These are phyloP conservation scores for Menidia menidia DNA, from an alignment of 2,797 vertebrate genomes.

Conservation along the genomic window DNA sequence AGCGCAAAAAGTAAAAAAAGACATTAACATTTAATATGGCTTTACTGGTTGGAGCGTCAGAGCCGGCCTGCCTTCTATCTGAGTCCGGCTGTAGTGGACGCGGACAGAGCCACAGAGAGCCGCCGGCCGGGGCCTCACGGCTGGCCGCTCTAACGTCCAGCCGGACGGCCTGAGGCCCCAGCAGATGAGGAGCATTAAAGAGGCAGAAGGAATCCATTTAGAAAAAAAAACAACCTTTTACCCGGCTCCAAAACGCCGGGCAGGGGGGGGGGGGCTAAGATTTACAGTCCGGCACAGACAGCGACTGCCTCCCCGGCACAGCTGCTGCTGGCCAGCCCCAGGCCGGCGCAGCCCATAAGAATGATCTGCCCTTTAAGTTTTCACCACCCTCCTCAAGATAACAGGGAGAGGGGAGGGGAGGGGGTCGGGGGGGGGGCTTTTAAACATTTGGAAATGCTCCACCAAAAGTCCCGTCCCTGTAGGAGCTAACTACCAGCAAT, in stretches of 20 bases:
- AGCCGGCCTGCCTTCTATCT: slow-evolving; percentile 23
- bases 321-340: slow-evolving; percentile 72
- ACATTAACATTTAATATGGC: not conserved
- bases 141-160: slow-evolving; percentile 52
- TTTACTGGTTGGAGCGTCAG: not conserved
- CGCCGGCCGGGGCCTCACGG: slow-evolving; percentile 9
- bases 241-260: slow-evolving; percentile 60
- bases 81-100: slow-evolving; percentile 30
- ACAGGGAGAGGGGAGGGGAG: slow-evolving; percentile 57
- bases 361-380: slow-evolving; percentile 78
- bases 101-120: slow-evolving; percentile 8
- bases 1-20: slow-evolving; percentile 7
- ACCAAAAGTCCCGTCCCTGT: slow-evolving; percentile 57
- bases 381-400: slow-evolving; percentile 78
- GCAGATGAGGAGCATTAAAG: slow-evolving; percentile 81
- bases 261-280: slow-evolving; percentile 60
- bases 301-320: slow-evolving; percentile 64
- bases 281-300: slow-evolving; percentile 74
- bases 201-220: slow-evolving; percentile 70
- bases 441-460: slow-evolving; percentile 73
- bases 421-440: slow-evolving; percentile 56
- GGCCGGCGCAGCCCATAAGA: slow-evolving; percentile 72
- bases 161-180: slow-evolving; percentile 68
- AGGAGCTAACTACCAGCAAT: slow-evolving; percentile 63
- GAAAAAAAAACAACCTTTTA: slow-evolving; percentile 68